phyloP scores from a whole-genome alignment of 2,113 vertebrate genomes.

The Picathartes gymnocephalus region DNA sequence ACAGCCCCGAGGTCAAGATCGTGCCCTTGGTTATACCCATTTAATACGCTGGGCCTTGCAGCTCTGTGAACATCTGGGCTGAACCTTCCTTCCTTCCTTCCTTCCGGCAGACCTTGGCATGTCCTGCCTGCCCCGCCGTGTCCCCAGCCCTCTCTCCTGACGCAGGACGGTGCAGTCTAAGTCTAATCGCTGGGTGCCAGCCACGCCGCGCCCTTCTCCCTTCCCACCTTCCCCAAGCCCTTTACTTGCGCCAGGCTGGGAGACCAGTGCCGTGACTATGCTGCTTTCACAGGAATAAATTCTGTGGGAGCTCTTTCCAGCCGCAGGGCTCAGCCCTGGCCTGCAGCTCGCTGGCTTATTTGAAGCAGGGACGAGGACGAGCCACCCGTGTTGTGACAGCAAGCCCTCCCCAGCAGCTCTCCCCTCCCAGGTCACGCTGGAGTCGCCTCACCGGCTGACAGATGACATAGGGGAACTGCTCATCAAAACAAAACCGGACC shows the following conservation, averaged over 20 bases:
- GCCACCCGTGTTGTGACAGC: not conserved
- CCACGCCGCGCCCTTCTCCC: fast-evolving
- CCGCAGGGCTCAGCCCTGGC: not conserved
- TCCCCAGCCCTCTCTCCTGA: not conserved
- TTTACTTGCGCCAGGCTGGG: not conserved
- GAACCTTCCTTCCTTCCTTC: fast-evolving
- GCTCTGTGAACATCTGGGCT: not conserved
- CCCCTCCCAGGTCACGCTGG: not conserved
- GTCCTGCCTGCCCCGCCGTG: not conserved
- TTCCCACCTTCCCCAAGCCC: not conserved
- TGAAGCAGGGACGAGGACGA: not conserved
- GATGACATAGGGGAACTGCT: not conserved
- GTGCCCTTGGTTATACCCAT: not conserved
- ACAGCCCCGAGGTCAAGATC: too few relatives aligned
- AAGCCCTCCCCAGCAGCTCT: not conserved
- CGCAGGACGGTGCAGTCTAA: fast-evolving
- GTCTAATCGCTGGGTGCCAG: not conserved
- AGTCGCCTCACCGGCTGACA: not conserved
- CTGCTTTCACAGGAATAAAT: not conserved
- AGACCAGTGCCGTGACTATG: fast-evolving
- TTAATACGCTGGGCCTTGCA: not conserved
- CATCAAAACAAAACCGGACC: not conserved
- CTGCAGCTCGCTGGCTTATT: not conserved
- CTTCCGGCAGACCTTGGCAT: too few relatives aligned
- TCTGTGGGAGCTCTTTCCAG: not conserved